A percentile compares a stretch with the other conserved stretches of the same genome.
phyloP scores from a whole-genome alignment of 92 coral and sea anemone species.

The Phenganax stokvisi region DNA sequence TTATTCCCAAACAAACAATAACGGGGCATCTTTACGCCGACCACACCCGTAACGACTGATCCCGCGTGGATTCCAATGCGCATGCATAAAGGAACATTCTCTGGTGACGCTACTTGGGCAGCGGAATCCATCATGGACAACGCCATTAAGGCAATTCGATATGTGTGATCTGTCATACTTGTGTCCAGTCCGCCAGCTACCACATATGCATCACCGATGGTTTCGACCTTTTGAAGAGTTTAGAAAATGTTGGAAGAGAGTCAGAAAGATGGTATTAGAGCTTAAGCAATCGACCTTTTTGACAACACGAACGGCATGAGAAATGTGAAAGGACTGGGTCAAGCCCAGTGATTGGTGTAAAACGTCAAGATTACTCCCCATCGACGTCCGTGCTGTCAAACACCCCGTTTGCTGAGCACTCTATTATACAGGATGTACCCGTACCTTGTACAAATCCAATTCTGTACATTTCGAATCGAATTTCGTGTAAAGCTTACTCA shows the following conservation, averaged over 20 bases:
- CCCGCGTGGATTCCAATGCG: slow-evolving; percentile 90
- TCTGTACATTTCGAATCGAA: slow-evolving; percentile 77
- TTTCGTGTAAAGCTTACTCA: slow-evolving; percentile 64
- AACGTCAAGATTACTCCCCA: too few species aligned
- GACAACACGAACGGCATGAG: too few species aligned
- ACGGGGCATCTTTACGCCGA: slow-evolving; percentile 90
- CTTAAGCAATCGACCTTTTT: too few species aligned
- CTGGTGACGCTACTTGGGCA: slow-evolving; percentile 63
- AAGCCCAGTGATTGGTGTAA: too few species aligned
- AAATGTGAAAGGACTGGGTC: too few species aligned
- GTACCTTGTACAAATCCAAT: slow-evolving; percentile 77
- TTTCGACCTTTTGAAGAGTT: slow-evolving; percentile 55
- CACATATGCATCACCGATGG: slow-evolving; percentile 88
- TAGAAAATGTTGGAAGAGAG: not conserved
- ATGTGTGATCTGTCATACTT: slow-evolving; percentile 61
- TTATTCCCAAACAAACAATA: slow-evolving; percentile 85
- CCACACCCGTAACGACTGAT: slow-evolving; percentile 76
- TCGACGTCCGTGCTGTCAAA: too few species aligned
- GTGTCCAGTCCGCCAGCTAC: slow-evolving; percentile 82
- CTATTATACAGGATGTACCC: not conserved
- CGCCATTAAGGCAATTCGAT: slow-evolving; percentile 69
- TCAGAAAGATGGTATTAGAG: not conserved
- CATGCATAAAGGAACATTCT: slow-evolving; percentile 72
- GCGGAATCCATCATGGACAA: slow-evolving; percentile 71
- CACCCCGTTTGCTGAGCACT: too few species aligned